A percentile compares a stretch with the other conserved stretches of the same genome.
Evolutionary conservation across 2,113 vertebrate species (phyloP).

Genomic region (Ammospiza nelsoni): DNA sequence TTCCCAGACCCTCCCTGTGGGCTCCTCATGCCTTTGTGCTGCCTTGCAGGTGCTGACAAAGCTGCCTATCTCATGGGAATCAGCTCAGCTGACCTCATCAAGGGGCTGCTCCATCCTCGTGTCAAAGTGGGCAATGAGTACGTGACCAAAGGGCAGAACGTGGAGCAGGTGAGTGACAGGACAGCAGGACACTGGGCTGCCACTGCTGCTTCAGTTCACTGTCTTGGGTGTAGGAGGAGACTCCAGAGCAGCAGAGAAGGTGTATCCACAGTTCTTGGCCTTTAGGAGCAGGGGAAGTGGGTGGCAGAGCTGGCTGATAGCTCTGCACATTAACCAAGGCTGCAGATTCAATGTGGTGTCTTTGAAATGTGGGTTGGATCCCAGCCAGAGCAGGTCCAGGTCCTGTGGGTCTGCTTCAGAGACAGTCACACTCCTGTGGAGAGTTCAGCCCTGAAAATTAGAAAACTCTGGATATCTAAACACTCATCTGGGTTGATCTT

Average conservation of each 20-base stretch:
- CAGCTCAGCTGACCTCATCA: conserved; percentile 93
- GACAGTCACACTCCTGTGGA: neutral
- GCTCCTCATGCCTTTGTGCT: neutral
- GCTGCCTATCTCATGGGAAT: conserved; percentile 95
- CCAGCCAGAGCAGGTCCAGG: neutral
- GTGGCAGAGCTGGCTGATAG: neutral
- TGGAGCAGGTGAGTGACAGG: conserved; percentile 85
- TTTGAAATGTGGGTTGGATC: neutral
- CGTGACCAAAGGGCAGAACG: conserved; percentile 93
- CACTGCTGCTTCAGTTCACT: neutral
- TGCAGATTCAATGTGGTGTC: neutral
- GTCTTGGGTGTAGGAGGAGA: neutral
- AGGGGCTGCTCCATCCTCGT: conserved; percentile 91
- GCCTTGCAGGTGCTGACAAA: conserved; percentile 88
- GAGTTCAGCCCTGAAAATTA: neutral
- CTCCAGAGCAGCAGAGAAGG: neutral
- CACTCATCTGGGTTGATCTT: neutral
- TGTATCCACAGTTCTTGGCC: neutral
- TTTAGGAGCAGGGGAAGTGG: neutral
- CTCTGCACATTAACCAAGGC: neutral
- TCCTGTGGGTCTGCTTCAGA: neutral
- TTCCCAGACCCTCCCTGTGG: neutral
- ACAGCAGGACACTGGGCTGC: neutral
- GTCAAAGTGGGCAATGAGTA: conserved; percentile 95
- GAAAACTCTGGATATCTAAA: neutral